Base-by-base conservation (phyloP, 2,797 vertebrate species). In the Cetoscarus ocellatus region DNA sequence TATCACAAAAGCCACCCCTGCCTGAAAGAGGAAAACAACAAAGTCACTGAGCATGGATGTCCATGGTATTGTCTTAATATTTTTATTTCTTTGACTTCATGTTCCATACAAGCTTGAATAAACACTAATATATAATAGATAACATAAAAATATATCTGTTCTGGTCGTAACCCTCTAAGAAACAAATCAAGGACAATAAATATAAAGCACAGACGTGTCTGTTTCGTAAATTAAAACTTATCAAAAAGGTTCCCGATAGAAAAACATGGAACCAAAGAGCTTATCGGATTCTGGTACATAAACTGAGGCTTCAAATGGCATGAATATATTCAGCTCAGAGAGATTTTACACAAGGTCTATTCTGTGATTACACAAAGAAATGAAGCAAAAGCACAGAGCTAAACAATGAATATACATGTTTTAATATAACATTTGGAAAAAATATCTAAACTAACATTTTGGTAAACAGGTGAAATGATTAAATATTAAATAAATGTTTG, bases 151-250 rank as follows among this genome's bases (percentile, higher is more conserved):
- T 57, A 78, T 48, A 42, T 64, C 54, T 83, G 61, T 34, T 75
- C 42, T 70, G 73, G 48, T 45, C 55, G 42, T 34, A 35, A 47
- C 58, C 47, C 70, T 75, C 77, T 53, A 45, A 68, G 40, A 76
- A 74, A 84, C 57, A 71, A 56, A 73, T 80, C 69, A 78, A 66
- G 64, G 82, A 77, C 79, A 91, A 92, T 92, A 93, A 92, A 93
- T 93, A 92, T 66, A 43, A 82, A 83, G 75, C 57, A 87, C 67
- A 84, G 65, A 84, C 80, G 86, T 55, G 72, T 83, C 84, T 66
- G 84, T 79, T 74, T 70, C 77, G 39, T 67, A 76, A 71, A 62
- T 52, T 54, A 81, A 86, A 82, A 77, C 64, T 51, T 77, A 55
- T 73, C 64, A 84, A 84, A 86, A 69, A 62, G 73, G 72, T 86